Conservation (phyloP, 1,140 invertebrate genomes). For the Artemia franciscana region DNA sequence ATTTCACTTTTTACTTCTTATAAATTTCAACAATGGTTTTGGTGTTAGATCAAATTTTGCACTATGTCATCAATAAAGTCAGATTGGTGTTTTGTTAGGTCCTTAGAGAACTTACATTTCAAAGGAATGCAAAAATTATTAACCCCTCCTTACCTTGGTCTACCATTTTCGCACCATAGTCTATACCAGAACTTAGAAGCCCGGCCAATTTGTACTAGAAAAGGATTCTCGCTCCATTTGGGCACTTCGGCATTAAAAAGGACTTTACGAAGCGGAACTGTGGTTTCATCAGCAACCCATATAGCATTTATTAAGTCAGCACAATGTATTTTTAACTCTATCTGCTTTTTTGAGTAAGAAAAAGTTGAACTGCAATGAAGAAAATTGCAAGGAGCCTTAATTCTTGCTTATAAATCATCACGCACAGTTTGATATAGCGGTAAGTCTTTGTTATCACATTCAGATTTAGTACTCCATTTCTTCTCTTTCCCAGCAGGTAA, state of each 20-base stretch:
- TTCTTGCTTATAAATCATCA: neutral
- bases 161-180: neutral
- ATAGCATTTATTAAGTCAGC: too few species aligned
- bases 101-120: neutral
- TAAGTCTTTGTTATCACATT: neutral
- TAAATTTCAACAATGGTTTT: neutral
- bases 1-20: too few species aligned
- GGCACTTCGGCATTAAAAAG: neutral
- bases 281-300: neutral
- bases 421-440: neutral
- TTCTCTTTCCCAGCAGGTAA: too few species aligned
- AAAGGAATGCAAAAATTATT: neutral
- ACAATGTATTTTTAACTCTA: too few species aligned
- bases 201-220: neutral
- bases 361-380: too few species aligned
- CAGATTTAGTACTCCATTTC: too few species aligned
- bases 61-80: neutral
- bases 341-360: neutral
- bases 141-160: neutral
- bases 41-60: neutral
- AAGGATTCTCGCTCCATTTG: neutral
- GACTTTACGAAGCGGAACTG: neutral
- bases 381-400: neutral
- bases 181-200: neutral
- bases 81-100: neutral